Percentiles rank a stretch among this genome's conserved stretches.
These are phyloP conservation scores for Arrhopalites spinosus DNA, from an alignment of 2,888 invertebrate species.

Conservation along the genomic window DNA sequence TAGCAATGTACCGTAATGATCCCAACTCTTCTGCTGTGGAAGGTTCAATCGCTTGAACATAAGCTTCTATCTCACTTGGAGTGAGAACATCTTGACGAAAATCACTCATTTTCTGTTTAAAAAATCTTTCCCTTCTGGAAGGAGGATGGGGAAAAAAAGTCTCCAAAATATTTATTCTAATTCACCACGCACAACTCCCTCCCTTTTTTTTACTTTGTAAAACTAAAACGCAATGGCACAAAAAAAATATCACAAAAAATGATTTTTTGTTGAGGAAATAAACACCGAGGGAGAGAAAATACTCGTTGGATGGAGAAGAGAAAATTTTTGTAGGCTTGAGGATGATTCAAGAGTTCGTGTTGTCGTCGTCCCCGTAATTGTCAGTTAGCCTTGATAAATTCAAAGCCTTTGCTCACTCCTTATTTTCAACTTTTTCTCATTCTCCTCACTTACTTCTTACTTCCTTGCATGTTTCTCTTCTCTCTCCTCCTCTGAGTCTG, in stretches of 20 bases:
- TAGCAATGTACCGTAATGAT: slow-evolving; percentile 62
- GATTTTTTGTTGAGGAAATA: too few species aligned
- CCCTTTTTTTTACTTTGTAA: too few species aligned
- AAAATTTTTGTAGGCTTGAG: too few species aligned
- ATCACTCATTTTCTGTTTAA: slow-evolving; percentile 21
- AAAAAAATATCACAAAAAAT: too few species aligned
- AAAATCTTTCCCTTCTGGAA: neutral
- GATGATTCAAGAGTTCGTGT: neutral
- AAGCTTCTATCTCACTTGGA: slow-evolving; percentile 71
- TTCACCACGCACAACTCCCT: too few species aligned
- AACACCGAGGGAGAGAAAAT: too few species aligned
- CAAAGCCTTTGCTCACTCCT: neutral
- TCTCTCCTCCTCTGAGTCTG: neutral
- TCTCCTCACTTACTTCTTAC: neutral
- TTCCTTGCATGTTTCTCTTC: neutral
- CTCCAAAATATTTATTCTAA: too few species aligned
- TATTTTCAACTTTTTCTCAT: neutral
- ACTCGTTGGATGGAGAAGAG: too few species aligned
- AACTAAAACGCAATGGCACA: too few species aligned
- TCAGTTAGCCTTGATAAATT: slow-evolving; percentile 13
- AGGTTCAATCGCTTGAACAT: slow-evolving; percentile 72
- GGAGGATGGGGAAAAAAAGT: too few species aligned
- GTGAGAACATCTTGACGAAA: slow-evolving; percentile 47
- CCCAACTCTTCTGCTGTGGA: slow-evolving; percentile 73
- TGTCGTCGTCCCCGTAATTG: neutral